phyloP scores from a whole-genome alignment of 35 echinoderm and acorn worm genomes.

The Holothuria glaberrima region DNA sequence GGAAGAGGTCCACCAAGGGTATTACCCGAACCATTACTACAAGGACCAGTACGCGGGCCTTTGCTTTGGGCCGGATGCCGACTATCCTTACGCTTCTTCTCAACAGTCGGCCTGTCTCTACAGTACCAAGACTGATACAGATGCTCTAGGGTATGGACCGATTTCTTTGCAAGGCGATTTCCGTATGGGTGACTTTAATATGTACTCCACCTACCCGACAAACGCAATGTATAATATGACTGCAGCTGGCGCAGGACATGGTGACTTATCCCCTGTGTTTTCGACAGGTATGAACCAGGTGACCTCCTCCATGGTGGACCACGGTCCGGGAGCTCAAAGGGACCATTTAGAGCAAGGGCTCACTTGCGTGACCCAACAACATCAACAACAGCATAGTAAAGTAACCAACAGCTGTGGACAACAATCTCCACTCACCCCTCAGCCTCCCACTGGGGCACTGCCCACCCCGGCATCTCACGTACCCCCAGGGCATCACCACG shows the following conservation, averaged over 20 bases:
- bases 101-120: conserved; percentile 57
- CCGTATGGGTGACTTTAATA: conserved; percentile 11
- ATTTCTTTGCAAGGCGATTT: conserved; percentile 12
- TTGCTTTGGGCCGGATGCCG: conserved; percentile 35
- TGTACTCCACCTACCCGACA: conserved; percentile 18
- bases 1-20: conserved; percentile 48
- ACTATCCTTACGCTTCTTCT: conserved; percentile 13
- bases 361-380: conserved; percentile 13
- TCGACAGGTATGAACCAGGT: conserved; percentile 25
- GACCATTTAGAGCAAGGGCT: conserved; percentile 47
- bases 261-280: conserved; percentile 20
- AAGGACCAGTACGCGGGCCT: conserved; percentile 46
- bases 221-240: conserved; percentile 47
- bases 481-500: neutral
- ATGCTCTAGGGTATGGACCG: neutral
- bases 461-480: neutral
- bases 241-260: neutral
- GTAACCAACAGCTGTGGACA: neutral
- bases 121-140: conserved; percentile 15
- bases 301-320: neutral
- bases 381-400: conserved; percentile 33
- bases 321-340: neutral
- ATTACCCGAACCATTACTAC: conserved; percentile 53
- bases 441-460: conserved; percentile 12
- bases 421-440: conserved; percentile 42